phyloP scores from a whole-genome alignment of 2,888 invertebrate genomes.

The Hetaerina titia region DNA sequence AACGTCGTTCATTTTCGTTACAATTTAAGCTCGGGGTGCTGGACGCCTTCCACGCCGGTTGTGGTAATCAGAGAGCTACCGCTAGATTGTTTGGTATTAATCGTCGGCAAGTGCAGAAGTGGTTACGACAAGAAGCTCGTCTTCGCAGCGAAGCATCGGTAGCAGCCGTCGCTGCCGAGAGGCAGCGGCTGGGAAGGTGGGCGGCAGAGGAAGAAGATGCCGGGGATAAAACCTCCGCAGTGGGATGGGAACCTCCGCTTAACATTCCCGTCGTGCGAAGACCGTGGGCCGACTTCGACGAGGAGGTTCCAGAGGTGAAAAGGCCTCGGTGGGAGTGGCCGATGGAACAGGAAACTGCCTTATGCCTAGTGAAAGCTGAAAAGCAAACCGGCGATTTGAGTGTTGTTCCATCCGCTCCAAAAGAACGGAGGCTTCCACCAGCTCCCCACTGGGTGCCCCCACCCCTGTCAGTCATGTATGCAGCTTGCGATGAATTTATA shows the following conservation, averaged over 20 bases:
- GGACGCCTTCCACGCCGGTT: slow-evolving; percentile 78
- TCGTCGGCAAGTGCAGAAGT: slow-evolving; percentile 79
- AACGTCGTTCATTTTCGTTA: slow-evolving; percentile 77
- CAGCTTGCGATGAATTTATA: slow-evolving; percentile 50
- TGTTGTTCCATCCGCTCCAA: background rate
- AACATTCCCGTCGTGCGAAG: slow-evolving; percentile 57
- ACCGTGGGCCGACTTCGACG: slow-evolving; percentile 53
- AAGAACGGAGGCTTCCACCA: slow-evolving; percentile 53
- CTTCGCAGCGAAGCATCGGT: slow-evolving; percentile 75
- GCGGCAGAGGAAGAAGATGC: slow-evolving; percentile 58
- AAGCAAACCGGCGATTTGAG: background rate
- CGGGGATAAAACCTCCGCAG: slow-evolving; percentile 25
- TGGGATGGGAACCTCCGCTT: slow-evolving; percentile 50
- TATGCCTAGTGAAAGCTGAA: slow-evolving; percentile 62
- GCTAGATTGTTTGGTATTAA: slow-evolving; percentile 79
- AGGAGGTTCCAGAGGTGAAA: slow-evolving; percentile 47
- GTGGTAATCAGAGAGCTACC: slow-evolving; percentile 78
- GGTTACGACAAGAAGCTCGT: slow-evolving; percentile 77
- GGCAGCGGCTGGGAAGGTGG: slow-evolving; percentile 76
- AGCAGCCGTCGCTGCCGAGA: slow-evolving; percentile 70
- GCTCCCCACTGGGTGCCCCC: slow-evolving; percentile 49
- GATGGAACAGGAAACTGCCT: slow-evolving; percentile 58
- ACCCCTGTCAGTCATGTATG: background rate
- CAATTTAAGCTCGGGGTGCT: slow-evolving; percentile 78
- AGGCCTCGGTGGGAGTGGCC: slow-evolving; percentile 49